Evolutionary conservation across 1,140 invertebrate species (phyloP).

Genomic region (Melipona quadrifasciata): DNA sequence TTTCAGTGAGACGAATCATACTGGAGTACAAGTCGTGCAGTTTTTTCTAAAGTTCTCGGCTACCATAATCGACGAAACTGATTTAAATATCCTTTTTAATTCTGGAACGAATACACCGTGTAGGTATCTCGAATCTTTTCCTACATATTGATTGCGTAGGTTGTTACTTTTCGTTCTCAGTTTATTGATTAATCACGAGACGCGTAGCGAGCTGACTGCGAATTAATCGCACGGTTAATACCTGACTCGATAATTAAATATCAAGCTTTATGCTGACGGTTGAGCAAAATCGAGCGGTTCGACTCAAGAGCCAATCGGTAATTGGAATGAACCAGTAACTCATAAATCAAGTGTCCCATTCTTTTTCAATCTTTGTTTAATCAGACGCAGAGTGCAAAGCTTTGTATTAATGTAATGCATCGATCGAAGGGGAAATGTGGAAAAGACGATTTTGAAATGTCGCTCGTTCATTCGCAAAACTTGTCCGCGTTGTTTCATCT

Average conservation of each 20-base stretch:
- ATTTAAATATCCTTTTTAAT: neutral
- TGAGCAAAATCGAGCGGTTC: neutral
- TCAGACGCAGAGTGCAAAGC: neutral
- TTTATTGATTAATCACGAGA: constrained; percentile 15
- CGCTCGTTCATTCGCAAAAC: neutral
- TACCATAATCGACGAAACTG: neutral
- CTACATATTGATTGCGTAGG: neutral
- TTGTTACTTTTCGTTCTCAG: neutral
- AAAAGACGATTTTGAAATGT: neutral
- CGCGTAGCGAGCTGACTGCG: neutral
- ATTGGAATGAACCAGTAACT: constrained; percentile 2
- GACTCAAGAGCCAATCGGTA: neutral
- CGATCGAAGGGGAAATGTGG: no score
- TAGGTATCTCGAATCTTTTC: neutral
- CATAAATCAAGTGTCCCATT: neutral
- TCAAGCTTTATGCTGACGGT: constrained; percentile 11
- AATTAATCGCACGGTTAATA: constrained; percentile 13
- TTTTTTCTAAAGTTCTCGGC: neutral
- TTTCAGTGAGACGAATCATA: no score
- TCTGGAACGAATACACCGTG: neutral
- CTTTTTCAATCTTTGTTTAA: neutral
- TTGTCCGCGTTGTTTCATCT: neutral
- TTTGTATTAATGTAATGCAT: neutral
- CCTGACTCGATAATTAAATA: constrained; percentile 20
- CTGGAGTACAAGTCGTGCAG: no score